Conservation (phyloP, 2,888 invertebrate species). For the Lasius fuliginosus region DNA sequence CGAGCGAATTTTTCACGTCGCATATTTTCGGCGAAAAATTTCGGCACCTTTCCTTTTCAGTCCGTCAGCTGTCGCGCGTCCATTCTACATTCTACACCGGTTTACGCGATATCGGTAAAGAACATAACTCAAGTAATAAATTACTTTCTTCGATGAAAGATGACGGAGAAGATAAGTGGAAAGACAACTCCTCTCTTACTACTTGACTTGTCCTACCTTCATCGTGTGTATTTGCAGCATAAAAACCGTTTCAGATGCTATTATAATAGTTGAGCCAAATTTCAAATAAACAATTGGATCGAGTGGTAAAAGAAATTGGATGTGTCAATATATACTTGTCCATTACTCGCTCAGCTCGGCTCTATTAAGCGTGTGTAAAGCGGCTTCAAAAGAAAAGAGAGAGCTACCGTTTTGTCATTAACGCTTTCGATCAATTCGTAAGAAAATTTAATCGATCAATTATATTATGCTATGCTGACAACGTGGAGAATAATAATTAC, state of each 20-base stretch:
- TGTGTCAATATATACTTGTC: conserved; percentile 6
- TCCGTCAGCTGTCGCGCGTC: not conserved
- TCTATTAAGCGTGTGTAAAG: not conserved
- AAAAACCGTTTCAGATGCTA: not conserved
- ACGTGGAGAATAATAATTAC: conserved; percentile 9
- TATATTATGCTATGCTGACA: conserved; percentile 30
- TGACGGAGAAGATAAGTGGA: not conserved
- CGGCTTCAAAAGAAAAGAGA: conserved; percentile 13
- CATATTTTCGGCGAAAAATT: conserved; percentile 32
- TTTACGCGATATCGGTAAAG: not conserved
- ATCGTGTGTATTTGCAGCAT: not conserved
- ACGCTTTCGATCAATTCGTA: conserved; percentile 60
- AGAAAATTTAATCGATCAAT: conserved; percentile 63
- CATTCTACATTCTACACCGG: not conserved
- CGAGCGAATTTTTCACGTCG: conserved; percentile 37
- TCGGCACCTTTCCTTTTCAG: not conserved
- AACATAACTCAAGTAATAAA: not conserved
- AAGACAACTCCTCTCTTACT: not conserved
- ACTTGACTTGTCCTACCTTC: not conserved
- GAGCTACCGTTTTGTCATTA: conserved; percentile 55
- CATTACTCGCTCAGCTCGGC: not conserved
- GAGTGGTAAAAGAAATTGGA: not conserved
- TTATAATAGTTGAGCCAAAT: not conserved
- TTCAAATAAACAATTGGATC: not conserved
- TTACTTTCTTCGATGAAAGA: not conserved